Evolutionary conservation across 2,888 invertebrate genomes (phyloP).

Genomic region (Xylota sylvarum): DNA sequence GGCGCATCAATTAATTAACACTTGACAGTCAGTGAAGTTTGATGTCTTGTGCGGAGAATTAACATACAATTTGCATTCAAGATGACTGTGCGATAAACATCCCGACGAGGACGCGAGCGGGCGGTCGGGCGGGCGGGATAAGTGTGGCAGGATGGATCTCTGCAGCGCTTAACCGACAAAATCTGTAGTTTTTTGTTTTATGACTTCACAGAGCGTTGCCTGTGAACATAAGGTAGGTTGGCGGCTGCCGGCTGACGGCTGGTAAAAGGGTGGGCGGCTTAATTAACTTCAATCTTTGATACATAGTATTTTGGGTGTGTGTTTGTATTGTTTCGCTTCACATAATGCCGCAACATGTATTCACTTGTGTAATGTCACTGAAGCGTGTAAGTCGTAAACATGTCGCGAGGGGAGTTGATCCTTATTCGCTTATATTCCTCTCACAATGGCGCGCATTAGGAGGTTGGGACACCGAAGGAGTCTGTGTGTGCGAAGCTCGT

Average conservation of each 20-base stretch:
- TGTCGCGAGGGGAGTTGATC: slow-evolving; percentile 33
- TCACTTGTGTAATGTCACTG: slow-evolving; percentile 53
- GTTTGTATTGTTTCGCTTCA: slow-evolving; percentile 43
- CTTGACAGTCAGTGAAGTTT: slow-evolving; percentile 74
- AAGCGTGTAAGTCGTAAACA: slow-evolving; percentile 62
- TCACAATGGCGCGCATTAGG: slow-evolving; percentile 11
- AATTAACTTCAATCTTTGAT: slow-evolving; percentile 69
- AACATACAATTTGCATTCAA: slow-evolving; percentile 75
- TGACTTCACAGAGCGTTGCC: slow-evolving; percentile 11
- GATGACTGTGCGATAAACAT: slow-evolving; percentile 71
- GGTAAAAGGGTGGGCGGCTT: slow-evolving; percentile 29
- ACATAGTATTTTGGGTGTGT: slow-evolving; percentile 39
- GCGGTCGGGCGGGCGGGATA: background rate
- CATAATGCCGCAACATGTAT: slow-evolving; percentile 20
- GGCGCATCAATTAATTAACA: slow-evolving; percentile 76
- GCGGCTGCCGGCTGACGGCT: background rate
- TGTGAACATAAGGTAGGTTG: slow-evolving; percentile 20
- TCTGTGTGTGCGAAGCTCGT: slow-evolving; percentile 22
- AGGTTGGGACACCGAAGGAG: background rate
- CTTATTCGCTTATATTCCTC: slow-evolving; percentile 17
- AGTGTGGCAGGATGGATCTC: slow-evolving; percentile 12
- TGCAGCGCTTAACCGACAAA: slow-evolving; percentile 44
- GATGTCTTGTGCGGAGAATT: slow-evolving; percentile 74
- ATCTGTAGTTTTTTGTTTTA: slow-evolving; percentile 48
- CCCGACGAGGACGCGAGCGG: slow-evolving; percentile 28